These are phyloP conservation scores for Drosophila atripex DNA, from an alignment of 2,888 invertebrate species.

Conservation along the genomic window DNA sequence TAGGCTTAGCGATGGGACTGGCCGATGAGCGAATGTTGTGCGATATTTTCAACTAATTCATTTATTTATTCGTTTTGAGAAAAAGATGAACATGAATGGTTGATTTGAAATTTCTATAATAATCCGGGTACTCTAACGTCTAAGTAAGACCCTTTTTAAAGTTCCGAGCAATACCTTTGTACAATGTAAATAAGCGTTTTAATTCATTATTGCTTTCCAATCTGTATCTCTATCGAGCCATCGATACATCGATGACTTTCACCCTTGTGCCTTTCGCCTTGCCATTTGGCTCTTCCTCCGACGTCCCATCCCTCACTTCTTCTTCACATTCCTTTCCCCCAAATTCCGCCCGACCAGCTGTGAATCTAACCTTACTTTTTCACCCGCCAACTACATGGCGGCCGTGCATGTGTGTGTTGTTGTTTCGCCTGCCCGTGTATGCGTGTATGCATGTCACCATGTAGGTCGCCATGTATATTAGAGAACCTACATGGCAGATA, in stretches of 20 bases:
- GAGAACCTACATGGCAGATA: conserved; percentile 54
- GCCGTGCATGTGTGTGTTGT: conserved; percentile 35
- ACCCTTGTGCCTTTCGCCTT: conserved; percentile 43
- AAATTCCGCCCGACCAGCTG: conserved; percentile 32
- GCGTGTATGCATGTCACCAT: conserved; percentile 41
- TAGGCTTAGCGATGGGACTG: background rate
- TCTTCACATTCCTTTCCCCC: conserved; percentile 26
- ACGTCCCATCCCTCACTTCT: conserved; percentile 12
- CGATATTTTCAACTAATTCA: background rate
- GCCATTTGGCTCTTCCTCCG: conserved; percentile 43
- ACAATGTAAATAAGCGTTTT: background rate
- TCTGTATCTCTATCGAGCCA: background rate
- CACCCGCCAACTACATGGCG: conserved; percentile 55
- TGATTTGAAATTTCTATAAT: no score
- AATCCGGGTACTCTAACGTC: no score
- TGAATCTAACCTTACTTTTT: conserved; percentile 63
- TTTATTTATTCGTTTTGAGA: background rate
- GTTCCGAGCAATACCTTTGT: no score
- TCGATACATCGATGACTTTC: conserved; percentile 22
- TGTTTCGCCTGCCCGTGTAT: conserved; percentile 23
- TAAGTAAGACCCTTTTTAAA: no score
- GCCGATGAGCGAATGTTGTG: background rate
- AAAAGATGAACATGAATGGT: no score
- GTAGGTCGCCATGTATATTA: conserved; percentile 61
- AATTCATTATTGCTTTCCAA: background rate